phyloP scores from a whole-genome alignment of 2,888 invertebrate species.

The Phanerotoma sp. region DNA sequence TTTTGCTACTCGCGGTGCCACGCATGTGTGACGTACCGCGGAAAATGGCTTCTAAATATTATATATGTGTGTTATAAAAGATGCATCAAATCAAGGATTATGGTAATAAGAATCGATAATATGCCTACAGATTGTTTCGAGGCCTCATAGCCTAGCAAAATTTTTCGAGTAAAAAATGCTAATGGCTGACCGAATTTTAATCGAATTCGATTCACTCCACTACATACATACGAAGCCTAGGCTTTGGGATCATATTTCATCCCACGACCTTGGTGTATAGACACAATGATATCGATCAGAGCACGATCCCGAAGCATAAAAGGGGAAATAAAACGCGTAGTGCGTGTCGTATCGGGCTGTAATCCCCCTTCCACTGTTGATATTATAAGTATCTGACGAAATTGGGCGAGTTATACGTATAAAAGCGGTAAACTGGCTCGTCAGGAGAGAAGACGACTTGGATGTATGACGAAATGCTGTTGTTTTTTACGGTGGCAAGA shows the following conservation, averaged over 20 bases:
- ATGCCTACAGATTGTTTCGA: too few relatives aligned
- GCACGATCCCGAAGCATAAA: background rate
- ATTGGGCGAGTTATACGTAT: constrained; percentile 32
- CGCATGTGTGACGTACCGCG: background rate
- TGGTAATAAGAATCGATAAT: background rate
- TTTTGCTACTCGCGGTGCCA: constrained; percentile 1
- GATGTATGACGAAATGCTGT: constrained; percentile 27
- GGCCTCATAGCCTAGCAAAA: too few relatives aligned
- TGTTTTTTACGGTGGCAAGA: constrained; percentile 8
- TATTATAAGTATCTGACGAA: constrained; percentile 31
- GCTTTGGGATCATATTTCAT: constrained; percentile 15
- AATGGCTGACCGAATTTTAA: too few relatives aligned
- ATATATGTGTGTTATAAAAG: background rate
- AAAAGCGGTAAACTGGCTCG: constrained; percentile 28
- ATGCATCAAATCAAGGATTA: background rate
- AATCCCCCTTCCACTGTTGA: background rate
- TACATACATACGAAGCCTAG: background rate
- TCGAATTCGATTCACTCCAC: too few relatives aligned
- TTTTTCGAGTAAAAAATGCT: too few relatives aligned
- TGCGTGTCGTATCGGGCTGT: constrained; percentile 1
- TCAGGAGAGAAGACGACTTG: constrained; percentile 22
- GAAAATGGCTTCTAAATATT: background rate
- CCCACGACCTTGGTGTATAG: constrained; percentile 18
- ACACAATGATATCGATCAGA: constrained; percentile 15
- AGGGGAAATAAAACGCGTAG: background rate